These are phyloP conservation scores for Eurosta solidaginis DNA, from an alignment of 1,140 invertebrate genomes.

Conservation along the genomic window DNA sequence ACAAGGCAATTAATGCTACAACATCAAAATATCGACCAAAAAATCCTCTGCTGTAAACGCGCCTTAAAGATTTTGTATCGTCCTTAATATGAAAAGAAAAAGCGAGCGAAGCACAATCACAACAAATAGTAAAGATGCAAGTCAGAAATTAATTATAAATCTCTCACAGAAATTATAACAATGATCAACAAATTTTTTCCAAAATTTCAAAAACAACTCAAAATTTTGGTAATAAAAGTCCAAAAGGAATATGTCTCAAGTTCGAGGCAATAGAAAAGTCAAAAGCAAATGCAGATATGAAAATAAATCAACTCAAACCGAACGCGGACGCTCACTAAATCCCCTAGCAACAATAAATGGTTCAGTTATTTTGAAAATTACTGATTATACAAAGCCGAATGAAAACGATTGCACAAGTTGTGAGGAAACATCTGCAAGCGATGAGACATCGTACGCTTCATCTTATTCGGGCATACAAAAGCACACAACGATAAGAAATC, in stretches of 20 bases:
- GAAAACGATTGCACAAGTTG: not conserved
- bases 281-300: not conserved
- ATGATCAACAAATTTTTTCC: not conserved
- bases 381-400: not conserved
- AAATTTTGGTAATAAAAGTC: not conserved
- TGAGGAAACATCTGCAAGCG: not conserved
- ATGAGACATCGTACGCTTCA: not conserved
- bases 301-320: conserved; percentile 10
- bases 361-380: not conserved
- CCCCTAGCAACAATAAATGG: not conserved
- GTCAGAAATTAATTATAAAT: no score
- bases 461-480: not conserved
- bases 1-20: no score
- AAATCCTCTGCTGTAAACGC: no score
- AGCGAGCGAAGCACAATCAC: no score
- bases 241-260: not conserved
- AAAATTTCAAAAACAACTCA: not conserved
- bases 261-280: not conserved
- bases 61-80: no score
- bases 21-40: no score
- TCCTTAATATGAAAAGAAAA: no score
- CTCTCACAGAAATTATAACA: not conserved
- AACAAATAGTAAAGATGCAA: no score
- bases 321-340: not conserved
- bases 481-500: not conserved